These are phyloP conservation scores for Meteorus colon DNA, from an alignment of 2,888 invertebrate species.

Conservation along the genomic window DNA sequence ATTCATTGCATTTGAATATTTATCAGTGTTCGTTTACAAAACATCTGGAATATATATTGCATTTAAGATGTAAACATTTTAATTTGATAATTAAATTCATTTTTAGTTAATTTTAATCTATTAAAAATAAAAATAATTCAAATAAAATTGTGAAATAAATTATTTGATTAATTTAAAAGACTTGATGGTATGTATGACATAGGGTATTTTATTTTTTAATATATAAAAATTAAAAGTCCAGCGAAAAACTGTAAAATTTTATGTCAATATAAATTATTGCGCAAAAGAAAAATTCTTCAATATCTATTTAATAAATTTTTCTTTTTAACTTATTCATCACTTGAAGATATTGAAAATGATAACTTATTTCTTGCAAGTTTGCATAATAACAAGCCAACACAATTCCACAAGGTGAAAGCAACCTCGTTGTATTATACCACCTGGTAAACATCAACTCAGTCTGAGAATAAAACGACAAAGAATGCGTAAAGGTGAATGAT, in stretches of 20 bases:
- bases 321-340: background rate
- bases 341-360: background rate
- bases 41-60: background rate
- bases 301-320: background rate
- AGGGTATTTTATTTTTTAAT: too few relatives aligned
- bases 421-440: slow-evolving; percentile 32
- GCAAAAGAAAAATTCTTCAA: background rate
- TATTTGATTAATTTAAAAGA: background rate
- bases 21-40: background rate
- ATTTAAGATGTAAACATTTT: too few relatives aligned
- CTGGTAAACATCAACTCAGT: slow-evolving; percentile 15
- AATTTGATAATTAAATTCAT: too few relatives aligned
- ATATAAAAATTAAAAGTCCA: too few relatives aligned
- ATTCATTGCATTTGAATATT: slow-evolving; percentile 7
- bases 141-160: background rate
- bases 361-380: background rate
- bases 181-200: background rate
- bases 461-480: slow-evolving; percentile 34
- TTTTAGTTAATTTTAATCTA: background rate
- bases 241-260: too few relatives aligned
- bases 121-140: background rate
- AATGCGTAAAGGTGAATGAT: slow-evolving; percentile 53
- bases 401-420: slow-evolving; percentile 49
- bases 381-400: slow-evolving; percentile 33
- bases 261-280: background rate